These are phyloP conservation scores for Himalopsyche phryganea DNA, from an alignment of 1,140 invertebrate species.

Conservation along the genomic window DNA sequence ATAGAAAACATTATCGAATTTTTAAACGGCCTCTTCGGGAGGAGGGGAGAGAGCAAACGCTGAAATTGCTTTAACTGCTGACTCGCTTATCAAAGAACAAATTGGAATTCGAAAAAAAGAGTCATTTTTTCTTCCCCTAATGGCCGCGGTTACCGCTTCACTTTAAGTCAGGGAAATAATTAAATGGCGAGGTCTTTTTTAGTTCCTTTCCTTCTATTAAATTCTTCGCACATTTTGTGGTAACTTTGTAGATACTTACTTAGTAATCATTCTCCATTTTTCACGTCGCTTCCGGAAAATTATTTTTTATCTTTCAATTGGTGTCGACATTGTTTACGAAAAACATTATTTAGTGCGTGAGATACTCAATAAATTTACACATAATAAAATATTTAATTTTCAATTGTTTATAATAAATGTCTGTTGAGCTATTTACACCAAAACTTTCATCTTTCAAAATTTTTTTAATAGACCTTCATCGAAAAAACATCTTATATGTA, in stretches of 20 bases:
- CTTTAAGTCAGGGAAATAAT: slow-evolving; percentile 29
- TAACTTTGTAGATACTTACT: not conserved
- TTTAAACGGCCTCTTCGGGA: not conserved
- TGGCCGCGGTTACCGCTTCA: slow-evolving; percentile 27
- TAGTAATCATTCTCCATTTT: not conserved
- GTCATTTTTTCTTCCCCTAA: slow-evolving; percentile 23
- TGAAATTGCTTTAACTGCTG: slow-evolving; percentile 31
- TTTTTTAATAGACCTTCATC: too few species aligned
- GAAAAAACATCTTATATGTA: too few species aligned
- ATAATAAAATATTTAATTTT: too few species aligned
- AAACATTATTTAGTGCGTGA: too few species aligned
- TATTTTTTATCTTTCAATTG: not conserved
- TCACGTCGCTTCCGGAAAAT: not conserved
- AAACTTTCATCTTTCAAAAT: too few species aligned
- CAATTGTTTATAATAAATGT: too few species aligned
- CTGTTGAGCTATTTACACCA: too few species aligned
- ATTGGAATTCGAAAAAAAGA: slow-evolving; percentile 30
- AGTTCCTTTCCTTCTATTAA: slow-evolving; percentile 5
- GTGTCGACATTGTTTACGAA: too few species aligned
- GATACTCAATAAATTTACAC: too few species aligned
- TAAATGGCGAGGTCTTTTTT: slow-evolving; percentile 21
- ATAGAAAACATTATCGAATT: slow-evolving; percentile 1
- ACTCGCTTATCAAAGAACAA: slow-evolving; percentile 33
- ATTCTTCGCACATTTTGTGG: slow-evolving; percentile 2
- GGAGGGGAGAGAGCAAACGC: slow-evolving; percentile 1